Evolutionary conservation across 1,140 invertebrate genomes (phyloP), one percentile per base, ranked within the genome.

Genomic region (Microplitis mediator): DNA sequence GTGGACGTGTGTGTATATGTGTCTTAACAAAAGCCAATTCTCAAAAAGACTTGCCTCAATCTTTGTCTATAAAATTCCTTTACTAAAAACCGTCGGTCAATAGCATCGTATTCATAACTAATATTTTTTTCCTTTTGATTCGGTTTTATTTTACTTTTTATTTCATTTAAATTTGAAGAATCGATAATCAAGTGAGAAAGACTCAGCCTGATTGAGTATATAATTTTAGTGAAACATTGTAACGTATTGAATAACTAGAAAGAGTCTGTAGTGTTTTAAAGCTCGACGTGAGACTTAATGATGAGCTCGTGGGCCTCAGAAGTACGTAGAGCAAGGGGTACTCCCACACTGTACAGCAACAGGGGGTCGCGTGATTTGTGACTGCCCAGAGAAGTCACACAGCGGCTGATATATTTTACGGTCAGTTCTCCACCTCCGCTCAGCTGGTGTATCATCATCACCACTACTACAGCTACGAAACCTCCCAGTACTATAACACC

Each of bases 361-460:
- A 82, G 85, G 85, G 84, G 85, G 83, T 84, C 85, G 81, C 77
- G 83, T 87, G 86, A 87, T 87, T 87, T 87, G 85, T 86, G 85
- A 79, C 81, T 80, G 84, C 81, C 79, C 84, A 80, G 79, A 85
- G 81, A 87, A 87, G 85, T 87, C 85, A 82, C 86, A 85, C 82
- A 85, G 83, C 84, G 84, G 83, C 82, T 86, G 85, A 87, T 87
- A 87, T 87, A 87, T 87, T 87, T 87, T 85, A 87, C 85, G 83
- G 83, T 79, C 83, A 74, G 71, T 72, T 74, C 61, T 71, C 70
- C 58, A 70, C 69, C 63, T 69, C 72, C 34, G 65, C 52, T 65
- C 65, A 69, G 67, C 69, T 34, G 34, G 54, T 61, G 62, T 64
- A 64, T 64, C 62, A 64, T 31, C 14, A 61, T 23, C 62, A 64